Conservation (phyloP, 2,888 invertebrate genomes). For the Paralinhomoeus sp. region DNA sequence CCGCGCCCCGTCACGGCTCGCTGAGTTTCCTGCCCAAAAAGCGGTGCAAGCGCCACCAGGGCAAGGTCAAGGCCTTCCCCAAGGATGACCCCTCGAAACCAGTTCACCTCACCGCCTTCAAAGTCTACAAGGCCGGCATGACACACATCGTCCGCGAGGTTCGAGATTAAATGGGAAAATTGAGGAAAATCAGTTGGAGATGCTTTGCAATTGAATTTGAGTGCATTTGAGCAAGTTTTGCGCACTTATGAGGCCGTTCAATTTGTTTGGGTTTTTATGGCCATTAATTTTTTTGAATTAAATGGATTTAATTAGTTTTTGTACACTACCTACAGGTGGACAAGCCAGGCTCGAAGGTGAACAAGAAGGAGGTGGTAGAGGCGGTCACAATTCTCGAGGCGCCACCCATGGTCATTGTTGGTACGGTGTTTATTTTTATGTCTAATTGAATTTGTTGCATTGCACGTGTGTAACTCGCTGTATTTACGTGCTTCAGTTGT, state of each 20-base stretch:
- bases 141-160: slow-evolving; percentile 85
- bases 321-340: slow-evolving; percentile 9
- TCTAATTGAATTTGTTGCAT: no score
- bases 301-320: background rate
- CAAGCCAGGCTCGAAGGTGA: slow-evolving; percentile 51
- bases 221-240: no score
- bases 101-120: slow-evolving; percentile 72
- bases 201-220: no score
- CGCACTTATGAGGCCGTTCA: no score
- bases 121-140: slow-evolving; percentile 99
- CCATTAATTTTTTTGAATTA: no score
- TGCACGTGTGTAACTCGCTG: no score
- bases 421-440: slow-evolving; percentile 26
- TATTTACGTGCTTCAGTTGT: no score
- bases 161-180: background rate
- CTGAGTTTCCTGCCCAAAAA: slow-evolving; percentile 99
- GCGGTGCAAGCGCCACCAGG: slow-evolving; percentile 78
- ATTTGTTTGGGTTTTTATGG: no score
- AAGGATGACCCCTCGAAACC: slow-evolving; percentile 89
- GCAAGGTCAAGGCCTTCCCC: slow-evolving; percentile 97
- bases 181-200: background rate
- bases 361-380: slow-evolving; percentile 98
- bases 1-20: slow-evolving; percentile 96
- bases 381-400: slow-evolving; percentile 93
- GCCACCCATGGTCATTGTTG: slow-evolving; percentile 91